A percentile compares a stretch with the other conserved stretches of the same genome.
phyloP scores from a whole-genome alignment of 2,113 vertebrate genomes.

The Dicaeum eximium region DNA sequence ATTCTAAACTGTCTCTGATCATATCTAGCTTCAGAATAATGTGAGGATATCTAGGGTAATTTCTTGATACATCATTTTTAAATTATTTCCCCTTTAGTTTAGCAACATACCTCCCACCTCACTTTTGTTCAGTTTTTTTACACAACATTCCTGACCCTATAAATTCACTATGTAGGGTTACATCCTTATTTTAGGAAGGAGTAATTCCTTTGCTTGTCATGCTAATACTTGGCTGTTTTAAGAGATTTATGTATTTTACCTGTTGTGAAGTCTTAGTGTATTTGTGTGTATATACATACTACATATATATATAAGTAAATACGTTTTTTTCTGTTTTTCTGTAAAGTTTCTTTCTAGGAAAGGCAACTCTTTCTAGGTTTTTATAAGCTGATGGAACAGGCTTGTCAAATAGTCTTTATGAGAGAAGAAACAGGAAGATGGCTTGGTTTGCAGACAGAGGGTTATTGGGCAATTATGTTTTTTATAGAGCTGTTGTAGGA shows the following conservation, averaged over 20 bases:
- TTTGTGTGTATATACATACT: neutral
- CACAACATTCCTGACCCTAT: neutral
- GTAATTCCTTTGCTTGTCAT: neutral
- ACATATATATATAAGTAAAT: neutral
- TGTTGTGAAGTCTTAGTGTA: neutral
- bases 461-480: conserved; percentile 79
- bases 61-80: neutral
- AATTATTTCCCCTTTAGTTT: neutral
- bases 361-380: conserved; percentile 63
- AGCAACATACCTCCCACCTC: neutral
- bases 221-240: neutral
- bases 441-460: conserved; percentile 76
- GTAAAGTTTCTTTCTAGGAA: conserved; percentile 47
- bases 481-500: conserved; percentile 80
- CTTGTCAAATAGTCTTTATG: conserved; percentile 78
- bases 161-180: neutral
- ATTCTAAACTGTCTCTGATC: neutral
- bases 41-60: neutral
- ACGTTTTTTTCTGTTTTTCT: neutral
- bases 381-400: conserved; percentile 75
- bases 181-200: neutral
- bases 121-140: neutral
- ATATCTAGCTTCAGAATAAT: neutral
- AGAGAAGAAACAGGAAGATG: conserved; percentile 80
- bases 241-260: neutral